A percentile compares a stretch with the other conserved stretches of the same genome.
These are phyloP conservation scores for Peromyscus leucopus DNA, from an alignment of 2,113 vertebrate species.

Conservation along the genomic window DNA sequence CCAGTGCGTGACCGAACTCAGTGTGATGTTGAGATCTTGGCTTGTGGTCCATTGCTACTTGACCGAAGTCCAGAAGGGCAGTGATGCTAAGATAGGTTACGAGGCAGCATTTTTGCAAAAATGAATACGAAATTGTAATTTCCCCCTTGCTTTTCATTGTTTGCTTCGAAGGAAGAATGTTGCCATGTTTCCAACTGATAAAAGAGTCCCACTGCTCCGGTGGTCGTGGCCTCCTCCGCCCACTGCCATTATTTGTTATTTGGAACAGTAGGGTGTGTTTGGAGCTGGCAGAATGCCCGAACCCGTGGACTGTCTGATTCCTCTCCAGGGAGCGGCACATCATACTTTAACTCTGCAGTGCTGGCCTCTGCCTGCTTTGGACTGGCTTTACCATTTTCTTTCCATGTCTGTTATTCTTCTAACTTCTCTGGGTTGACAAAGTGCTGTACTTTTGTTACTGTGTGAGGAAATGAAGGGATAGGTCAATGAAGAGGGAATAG, in stretches of 20 bases:
- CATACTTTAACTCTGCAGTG: not conserved
- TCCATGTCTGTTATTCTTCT: not conserved
- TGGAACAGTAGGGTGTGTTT: constrained; percentile 39
- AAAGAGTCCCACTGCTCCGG: not conserved
- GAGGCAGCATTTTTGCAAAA: not conserved
- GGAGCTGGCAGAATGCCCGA: constrained; percentile 47
- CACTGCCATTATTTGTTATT: not conserved
- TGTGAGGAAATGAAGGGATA: constrained; percentile 8
- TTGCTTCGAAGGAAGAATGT: not conserved
- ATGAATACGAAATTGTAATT: not conserved
- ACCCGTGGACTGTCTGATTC: not conserved
- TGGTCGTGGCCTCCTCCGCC: not conserved
- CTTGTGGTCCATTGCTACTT: not conserved
- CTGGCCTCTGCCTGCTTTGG: not conserved
- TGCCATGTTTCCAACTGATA: constrained; percentile 5
- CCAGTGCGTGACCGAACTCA: not conserved
- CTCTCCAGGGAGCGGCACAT: not conserved
- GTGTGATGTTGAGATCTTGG: not conserved
- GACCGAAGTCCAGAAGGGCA: not conserved
- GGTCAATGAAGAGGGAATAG: not conserved
- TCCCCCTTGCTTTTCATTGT: not conserved
- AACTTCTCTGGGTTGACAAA: not conserved
- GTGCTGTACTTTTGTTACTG: constrained; percentile 6
- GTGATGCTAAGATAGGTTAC: not conserved
- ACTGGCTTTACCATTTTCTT: constrained; percentile 9